Percentiles rank a stretch among this genome's conserved stretches.
Evolutionary conservation across 2,888 invertebrate species (phyloP).

Genomic region (Suillia variegata): DNA sequence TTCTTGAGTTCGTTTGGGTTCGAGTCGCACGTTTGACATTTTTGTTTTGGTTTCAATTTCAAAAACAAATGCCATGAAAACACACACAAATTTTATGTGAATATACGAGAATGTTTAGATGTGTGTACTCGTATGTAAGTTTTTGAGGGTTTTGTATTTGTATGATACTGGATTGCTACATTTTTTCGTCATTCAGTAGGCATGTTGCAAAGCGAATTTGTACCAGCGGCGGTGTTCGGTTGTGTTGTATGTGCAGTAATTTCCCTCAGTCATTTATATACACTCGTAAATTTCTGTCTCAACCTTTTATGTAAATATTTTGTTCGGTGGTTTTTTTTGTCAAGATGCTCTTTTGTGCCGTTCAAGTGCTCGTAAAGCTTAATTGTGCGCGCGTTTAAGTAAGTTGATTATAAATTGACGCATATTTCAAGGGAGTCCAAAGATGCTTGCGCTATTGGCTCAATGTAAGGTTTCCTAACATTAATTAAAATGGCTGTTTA

Average conservation of each 20-base stretch:
- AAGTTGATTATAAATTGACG: not conserved
- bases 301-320: too few relatives aligned
- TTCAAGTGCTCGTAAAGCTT: conserved; percentile 3
- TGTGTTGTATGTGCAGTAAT: not conserved
- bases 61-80: too few relatives aligned
- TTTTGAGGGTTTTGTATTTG: not conserved
- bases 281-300: not conserved
- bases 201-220: not conserved
- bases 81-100: too few relatives aligned
- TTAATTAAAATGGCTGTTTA: too few relatives aligned
- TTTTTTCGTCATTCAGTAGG: not conserved
- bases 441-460: too few relatives aligned
- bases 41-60: conserved; percentile 7
- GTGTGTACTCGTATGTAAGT: too few relatives aligned
- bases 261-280: too few relatives aligned
- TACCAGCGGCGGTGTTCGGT: not conserved
- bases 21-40: conserved; percentile 1
- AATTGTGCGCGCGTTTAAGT: not conserved
- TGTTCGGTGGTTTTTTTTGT: too few relatives aligned
- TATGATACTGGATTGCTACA: conserved; percentile 1
- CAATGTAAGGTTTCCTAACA: too few relatives aligned
- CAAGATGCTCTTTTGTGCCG: too few relatives aligned
- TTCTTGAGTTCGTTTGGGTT: not conserved
- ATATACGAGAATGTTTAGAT: too few relatives aligned
- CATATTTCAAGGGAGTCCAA: too few relatives aligned